Base-by-base conservation (phyloP, 2,113 vertebrate genomes). In the Solenodon paradoxus region DNA sequence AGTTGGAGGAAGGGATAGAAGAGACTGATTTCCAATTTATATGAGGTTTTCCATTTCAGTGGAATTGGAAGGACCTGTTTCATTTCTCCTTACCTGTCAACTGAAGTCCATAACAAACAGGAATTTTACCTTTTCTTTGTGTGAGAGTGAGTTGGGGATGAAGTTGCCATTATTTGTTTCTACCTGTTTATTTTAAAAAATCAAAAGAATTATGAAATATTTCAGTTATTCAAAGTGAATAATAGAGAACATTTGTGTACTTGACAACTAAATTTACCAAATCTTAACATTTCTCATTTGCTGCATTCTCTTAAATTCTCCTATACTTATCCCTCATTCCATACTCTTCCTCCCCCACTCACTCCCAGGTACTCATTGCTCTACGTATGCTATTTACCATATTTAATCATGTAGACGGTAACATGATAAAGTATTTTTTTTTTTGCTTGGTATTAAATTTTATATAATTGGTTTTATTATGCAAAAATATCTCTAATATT, bases 361-460 rank as follows among this genome's bases (percentile, higher is more conserved):
- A n/a, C 26, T 47, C 69, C 79, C 47, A 79, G 24, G 26, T 64
- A 55, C 4, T 16, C 30, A 71, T 45, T 91, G 28, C 19, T 88
- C 28, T 66, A 83, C 38, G 42, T 69, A 69, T 64, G 16, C 49
- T 90, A 55, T 38, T 84, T 83, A 17, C 78, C 32, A 26, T 55
- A 35, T 40, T 63, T 78, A 17, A 86, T 90, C 45, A 26, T 84
- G 64, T 90, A 42, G 10, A 20, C 0, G 40, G 59, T 85, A 79
- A 78, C 61, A 51, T 89, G 47, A 61, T 55, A 66, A 79, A 92
- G 3, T 13, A 42, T 87, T 72, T 17, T 61, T n/a, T 94, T 22
- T 95, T 69, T 91, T 87, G 24, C 63, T 93, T 86, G 47, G 5
- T 59, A 69, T 83, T 90, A 72, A 94, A 51, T 51, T 86, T 92